A percentile compares a stretch with the other conserved stretches of the same genome.
Conservation (phyloP, 2,888 invertebrate species). For the Sicus ferrugineus region DNA sequence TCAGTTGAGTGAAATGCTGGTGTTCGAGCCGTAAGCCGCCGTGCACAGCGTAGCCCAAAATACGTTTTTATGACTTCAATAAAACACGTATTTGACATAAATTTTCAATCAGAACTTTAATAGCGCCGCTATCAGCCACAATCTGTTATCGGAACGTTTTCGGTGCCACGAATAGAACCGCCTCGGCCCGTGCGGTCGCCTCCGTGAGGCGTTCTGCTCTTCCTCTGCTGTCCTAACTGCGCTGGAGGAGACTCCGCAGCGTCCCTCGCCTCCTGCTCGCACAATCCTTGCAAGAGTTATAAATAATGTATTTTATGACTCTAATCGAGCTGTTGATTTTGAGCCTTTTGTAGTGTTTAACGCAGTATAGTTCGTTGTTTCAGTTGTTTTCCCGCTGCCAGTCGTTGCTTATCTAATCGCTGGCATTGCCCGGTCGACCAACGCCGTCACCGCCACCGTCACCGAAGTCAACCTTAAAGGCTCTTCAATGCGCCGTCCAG, state of each 20-base stretch:
- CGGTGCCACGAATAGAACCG: constrained; percentile 39
- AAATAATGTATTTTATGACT: constrained; percentile 58
- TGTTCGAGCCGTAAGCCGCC: background rate
- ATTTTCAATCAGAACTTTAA: constrained; percentile 65
- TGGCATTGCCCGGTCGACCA: constrained; percentile 8
- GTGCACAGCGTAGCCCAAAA: too few relatives aligned
- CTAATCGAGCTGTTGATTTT: constrained; percentile 57
- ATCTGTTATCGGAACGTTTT: constrained; percentile 54
- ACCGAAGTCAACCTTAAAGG: too few relatives aligned
- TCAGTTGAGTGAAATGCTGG: background rate
- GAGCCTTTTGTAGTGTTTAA: constrained; percentile 48
- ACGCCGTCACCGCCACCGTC: constrained; percentile 1
- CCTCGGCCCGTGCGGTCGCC: too few relatives aligned
- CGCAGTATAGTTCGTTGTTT: constrained; percentile 42
- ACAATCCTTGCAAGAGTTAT: constrained; percentile 46
- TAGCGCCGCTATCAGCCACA: constrained; percentile 59
- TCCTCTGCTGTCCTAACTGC: constrained; percentile 7
- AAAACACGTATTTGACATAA: constrained; percentile 57
- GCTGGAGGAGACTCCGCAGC: background rate
- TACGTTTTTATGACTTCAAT: constrained; percentile 36
- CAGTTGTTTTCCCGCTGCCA: background rate
- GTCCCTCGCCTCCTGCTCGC: background rate
- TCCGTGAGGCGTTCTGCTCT: too few relatives aligned
- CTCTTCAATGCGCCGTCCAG: too few relatives aligned
- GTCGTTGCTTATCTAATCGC: constrained; percentile 41